Evolutionary conservation across 2,888 invertebrate genomes (phyloP), one percentile per base, ranked within the genome.

Genomic region (Alloplasta piceator): DNA sequence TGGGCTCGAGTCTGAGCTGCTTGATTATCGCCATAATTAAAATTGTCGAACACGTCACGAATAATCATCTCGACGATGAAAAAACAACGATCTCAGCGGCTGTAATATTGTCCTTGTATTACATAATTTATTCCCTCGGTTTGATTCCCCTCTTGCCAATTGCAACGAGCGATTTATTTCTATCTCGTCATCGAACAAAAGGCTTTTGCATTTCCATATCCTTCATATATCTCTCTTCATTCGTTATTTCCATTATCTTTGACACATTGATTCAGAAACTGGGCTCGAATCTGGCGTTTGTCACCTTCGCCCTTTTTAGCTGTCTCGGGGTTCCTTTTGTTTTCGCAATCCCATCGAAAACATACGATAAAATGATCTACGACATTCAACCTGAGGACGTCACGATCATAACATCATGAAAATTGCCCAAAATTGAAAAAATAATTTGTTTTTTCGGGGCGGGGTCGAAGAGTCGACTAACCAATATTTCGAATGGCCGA

Each of bases 71-170:
- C 6, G 63, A 76, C 9, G 36, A 48, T 63, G 5, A 70, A 7
- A 36, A 52, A 1, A 6, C 26, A 0, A 39, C 61, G 12, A 67
- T 60, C 6, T 5, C 85, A 0, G 80, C 83, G 9, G 39, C 80
- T 0, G 9, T 48, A 3, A 46, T 86, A n/a, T 38, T 87, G 16
- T 48, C 61, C 4, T 6, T 85, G 2, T 87, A 88, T 70, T 86
- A 85, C 61, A 61, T 71, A 1, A 72, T 87, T 48, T 86, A 85
- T 26, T 82, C 83, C 0, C 61, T 86, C 10, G 87, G 86, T 4
- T 46, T 86, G 5, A 85, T 78, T 7, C 87, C 87, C 0, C 78
- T 87, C 10, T 10, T 86, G 38, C 86, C 87, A 0, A 76, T 86
- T 9, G 48, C 87, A 0, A 85, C 85, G 0, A 83, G 82, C 4